phyloP scores from a whole-genome alignment of 2,797 vertebrate species.

The Ateles fusciceps region DNA sequence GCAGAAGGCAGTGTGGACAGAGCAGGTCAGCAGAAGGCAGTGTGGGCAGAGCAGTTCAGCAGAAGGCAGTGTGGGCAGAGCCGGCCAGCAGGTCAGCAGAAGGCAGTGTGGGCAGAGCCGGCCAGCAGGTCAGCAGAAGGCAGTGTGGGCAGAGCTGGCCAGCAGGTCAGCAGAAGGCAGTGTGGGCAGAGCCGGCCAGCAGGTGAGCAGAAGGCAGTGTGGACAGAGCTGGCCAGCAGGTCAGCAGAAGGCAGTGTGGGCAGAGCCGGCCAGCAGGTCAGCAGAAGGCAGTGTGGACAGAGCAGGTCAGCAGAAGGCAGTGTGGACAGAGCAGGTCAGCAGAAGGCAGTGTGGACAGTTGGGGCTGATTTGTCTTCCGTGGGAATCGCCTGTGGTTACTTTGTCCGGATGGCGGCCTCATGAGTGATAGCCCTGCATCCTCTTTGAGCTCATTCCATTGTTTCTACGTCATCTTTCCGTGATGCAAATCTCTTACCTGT shows the following conservation, averaged over 20 bases:
- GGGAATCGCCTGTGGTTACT: not conserved
- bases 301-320: not conserved
- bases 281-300: too few species aligned
- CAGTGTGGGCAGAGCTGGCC: too few species aligned
- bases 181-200: too few species aligned
- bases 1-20: too few species aligned
- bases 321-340: not conserved
- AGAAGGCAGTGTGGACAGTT: not conserved
- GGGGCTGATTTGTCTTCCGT: fast-evolving
- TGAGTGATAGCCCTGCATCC: fast-evolving
- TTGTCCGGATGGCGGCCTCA: fast-evolving
- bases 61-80: not conserved
- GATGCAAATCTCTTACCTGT: fast-evolving
- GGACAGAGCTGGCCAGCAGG: too few species aligned
- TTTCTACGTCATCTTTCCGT: not conserved
- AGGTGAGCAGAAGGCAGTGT: too few species aligned
- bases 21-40: not conserved
- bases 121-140: too few species aligned
- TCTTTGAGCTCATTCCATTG: not conserved
- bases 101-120: too few species aligned
- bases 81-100: too few species aligned
- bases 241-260: too few species aligned
- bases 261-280: too few species aligned
- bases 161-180: too few species aligned
- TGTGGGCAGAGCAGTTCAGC: not conserved